A percentile compares a stretch with the other conserved stretches of the same genome.
Evolutionary conservation across 2,888 invertebrate genomes (phyloP).

Genomic region (Acanthosepion lycidas): DNA sequence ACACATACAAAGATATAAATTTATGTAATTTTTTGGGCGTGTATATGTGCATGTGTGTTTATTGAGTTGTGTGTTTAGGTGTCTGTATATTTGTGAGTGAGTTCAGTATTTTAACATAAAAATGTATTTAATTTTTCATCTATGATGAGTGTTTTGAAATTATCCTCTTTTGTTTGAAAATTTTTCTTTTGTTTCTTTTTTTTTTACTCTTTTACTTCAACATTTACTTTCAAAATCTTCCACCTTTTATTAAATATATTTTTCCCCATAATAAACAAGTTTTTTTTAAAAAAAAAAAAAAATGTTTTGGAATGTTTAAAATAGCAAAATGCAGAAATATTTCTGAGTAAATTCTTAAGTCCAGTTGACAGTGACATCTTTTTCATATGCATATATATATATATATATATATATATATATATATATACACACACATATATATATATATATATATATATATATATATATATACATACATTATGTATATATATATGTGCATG

Average conservation of each 20-base stretch:
- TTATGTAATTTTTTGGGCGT: neutral
- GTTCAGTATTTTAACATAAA: too few relatives aligned
- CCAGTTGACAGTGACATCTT: neutral
- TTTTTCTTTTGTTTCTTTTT: too few relatives aligned
- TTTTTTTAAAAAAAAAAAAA: neutral
- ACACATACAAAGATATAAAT: neutral
- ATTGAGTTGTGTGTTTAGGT: neutral
- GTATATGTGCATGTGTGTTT: neutral
- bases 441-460: neutral
- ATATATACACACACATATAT: neutral
- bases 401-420: neutral
- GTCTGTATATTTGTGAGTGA: neutral
- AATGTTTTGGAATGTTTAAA: neutral
- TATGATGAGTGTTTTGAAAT: neutral
- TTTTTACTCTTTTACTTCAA: too few relatives aligned
- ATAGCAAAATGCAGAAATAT: neutral
- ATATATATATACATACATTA: neutral
- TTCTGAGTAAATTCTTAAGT: neutral
- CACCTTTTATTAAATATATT: neutral
- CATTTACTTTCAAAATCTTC: neutral
- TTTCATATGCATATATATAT: too few relatives aligned
- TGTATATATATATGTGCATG: neutral
- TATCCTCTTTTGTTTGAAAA: too few relatives aligned
- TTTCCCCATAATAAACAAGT: neutral
- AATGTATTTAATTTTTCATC: too few relatives aligned